These are phyloP conservation scores for Dermatophagoides farinae DNA, from an alignment of 1,140 invertebrate genomes.

Conservation along the genomic window DNA sequence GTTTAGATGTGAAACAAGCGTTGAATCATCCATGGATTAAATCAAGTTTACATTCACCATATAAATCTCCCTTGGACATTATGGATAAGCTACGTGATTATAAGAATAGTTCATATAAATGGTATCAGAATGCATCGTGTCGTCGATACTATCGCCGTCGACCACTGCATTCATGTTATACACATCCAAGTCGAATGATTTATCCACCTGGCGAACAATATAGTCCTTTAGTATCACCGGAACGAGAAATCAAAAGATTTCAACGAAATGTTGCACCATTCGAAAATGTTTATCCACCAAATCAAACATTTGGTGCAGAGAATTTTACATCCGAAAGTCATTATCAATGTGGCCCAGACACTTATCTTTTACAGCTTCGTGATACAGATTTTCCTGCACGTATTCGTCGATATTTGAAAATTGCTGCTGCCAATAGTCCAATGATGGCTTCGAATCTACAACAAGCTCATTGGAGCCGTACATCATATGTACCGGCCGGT, in stretches of 20 bases:
- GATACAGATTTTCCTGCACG: constrained; percentile 78
- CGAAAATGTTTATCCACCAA: constrained; percentile 19
- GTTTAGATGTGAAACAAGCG: constrained; percentile 55
- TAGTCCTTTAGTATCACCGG: constrained; percentile 42
- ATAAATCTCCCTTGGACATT: constrained; percentile 15
- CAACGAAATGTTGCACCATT: constrained; percentile 17
- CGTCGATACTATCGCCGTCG: constrained; percentile 59
- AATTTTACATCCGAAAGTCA: constrained; percentile 61
- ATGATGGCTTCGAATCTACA: constrained; percentile 25
- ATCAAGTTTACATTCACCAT: constrained; percentile 10
- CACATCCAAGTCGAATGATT: constrained; percentile 77
- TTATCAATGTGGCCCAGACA: constrained; percentile 61
- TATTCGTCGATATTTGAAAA: constrained; percentile 73
- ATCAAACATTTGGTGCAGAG: constrained; percentile 52
- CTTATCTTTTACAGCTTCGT: constrained; percentile 70
- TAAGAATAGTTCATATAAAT: constrained; percentile 20
- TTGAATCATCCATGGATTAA: constrained; percentile 71
- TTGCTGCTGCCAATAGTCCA: constrained; percentile 44
- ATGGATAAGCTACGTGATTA: constrained; percentile 21
- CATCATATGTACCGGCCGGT: constrained; percentile 4
- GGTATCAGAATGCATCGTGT: constrained; percentile 61
- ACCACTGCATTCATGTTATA: constrained; percentile 54
- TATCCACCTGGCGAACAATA: constrained; percentile 64
- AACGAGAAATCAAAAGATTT: constrained; percentile 20
- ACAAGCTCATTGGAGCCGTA: constrained; percentile 23